These are phyloP conservation scores for Embiotoca jacksoni DNA, from an alignment of 2,113 vertebrate species.

Conservation along the genomic window DNA sequence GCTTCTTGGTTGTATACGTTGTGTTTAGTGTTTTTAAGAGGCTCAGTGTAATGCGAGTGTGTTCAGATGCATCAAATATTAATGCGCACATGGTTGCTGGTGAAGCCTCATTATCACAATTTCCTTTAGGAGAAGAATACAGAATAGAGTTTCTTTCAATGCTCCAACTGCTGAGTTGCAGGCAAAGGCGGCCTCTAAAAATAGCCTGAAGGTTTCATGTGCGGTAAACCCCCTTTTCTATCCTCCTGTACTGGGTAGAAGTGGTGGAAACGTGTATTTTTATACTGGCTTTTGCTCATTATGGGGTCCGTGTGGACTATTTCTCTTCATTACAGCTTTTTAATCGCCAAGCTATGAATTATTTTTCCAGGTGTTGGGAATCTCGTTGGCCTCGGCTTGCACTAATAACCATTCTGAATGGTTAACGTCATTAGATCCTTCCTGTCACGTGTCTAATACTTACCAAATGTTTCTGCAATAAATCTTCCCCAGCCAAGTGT, in stretches of 20 bases:
- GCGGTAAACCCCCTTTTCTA: slow-evolving; percentile 54
- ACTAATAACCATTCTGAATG: slow-evolving; percentile 41
- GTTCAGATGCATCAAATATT: slow-evolving; percentile 75
- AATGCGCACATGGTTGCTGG: slow-evolving; percentile 66
- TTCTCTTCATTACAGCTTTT: slow-evolving; percentile 57
- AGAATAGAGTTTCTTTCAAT: slow-evolving; percentile 68
- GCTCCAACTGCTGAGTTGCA: slow-evolving; percentile 78
- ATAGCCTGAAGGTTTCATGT: slow-evolving; percentile 62
- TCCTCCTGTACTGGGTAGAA: slow-evolving; percentile 15
- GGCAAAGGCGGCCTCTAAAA: slow-evolving; percentile 70
- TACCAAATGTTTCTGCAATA: slow-evolving; percentile 40
- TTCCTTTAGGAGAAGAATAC: slow-evolving; percentile 70
- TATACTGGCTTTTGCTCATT: slow-evolving; percentile 43
- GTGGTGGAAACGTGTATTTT: slow-evolving; percentile 29
- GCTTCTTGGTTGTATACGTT: slow-evolving; percentile 17
- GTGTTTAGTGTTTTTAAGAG: slow-evolving; percentile 25
- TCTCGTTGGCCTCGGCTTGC: slow-evolving; percentile 50
- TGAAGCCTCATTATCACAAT: slow-evolving; percentile 81
- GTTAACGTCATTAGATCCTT: slow-evolving; percentile 60
- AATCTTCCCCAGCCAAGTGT: slow-evolving; percentile 30
- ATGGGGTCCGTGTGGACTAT: slow-evolving; percentile 36
- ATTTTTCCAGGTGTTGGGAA: slow-evolving; percentile 31
- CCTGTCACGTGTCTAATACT: slow-evolving; percentile 54
- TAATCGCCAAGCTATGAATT: slow-evolving; percentile 54
- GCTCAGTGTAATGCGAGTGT: slow-evolving; percentile 19